Percentiles rank a stretch among this genome's conserved stretches.
These are phyloP conservation scores for Zapus hudsonius DNA, from an alignment of 2,113 vertebrate genomes.

Conservation along the genomic window DNA sequence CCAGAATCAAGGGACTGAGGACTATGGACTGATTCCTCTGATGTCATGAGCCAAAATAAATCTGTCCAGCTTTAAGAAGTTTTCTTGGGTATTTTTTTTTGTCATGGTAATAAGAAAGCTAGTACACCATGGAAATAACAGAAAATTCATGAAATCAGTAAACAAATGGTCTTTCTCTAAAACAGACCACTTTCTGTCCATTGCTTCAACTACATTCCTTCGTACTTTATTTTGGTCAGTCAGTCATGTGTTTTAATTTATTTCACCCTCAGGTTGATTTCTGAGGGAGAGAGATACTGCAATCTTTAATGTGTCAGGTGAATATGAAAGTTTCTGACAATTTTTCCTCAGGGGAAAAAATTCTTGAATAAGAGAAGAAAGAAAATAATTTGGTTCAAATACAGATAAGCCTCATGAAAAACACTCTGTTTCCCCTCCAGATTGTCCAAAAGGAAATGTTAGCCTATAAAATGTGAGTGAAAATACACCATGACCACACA, in stretches of 20 bases:
- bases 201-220: not conserved
- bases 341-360: conserved; percentile 43
- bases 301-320: conserved; percentile 58
- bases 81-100: not conserved
- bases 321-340: conserved; percentile 53
- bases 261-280: conserved; percentile 30
- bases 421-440: not conserved
- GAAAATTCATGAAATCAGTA: not conserved
- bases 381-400: conserved; percentile 45
- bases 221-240: not conserved
- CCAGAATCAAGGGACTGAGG: not conserved
- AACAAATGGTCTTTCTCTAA: not conserved
- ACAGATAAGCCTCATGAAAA: conserved; percentile 47
- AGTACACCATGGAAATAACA: not conserved
- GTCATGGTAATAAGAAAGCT: not conserved
- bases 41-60: not conserved
- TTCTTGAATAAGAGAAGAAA: not conserved
- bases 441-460: conserved; percentile 16
- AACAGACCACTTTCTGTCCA: not conserved
- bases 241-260: not conserved
- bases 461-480: not conserved
- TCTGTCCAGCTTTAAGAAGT: not conserved
- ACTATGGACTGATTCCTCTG: not conserved
- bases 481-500: not conserved
- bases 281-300: not conserved